Evolutionary conservation across 1,140 invertebrate species (phyloP), one percentile per base, ranked within the genome.

Genomic region (Ceratosolen fusciceps): DNA sequence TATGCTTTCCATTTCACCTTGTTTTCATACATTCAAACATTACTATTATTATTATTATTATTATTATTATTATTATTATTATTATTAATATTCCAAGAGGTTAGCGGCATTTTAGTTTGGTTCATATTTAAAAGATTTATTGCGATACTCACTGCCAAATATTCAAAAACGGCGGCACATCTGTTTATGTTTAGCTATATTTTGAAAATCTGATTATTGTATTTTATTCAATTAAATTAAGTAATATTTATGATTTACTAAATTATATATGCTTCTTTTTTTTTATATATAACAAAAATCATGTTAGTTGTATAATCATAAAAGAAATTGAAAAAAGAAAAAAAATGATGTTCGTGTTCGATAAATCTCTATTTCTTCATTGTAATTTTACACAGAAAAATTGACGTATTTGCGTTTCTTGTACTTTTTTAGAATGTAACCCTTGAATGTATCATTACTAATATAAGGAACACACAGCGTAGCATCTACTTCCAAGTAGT

Each of bases 71-170:
- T 72, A 21, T 72, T 54, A 54, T 72, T 54, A 19, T 75, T 83
- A 70, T 83, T 82, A 37, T 83, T 49, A 74, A 81, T 80, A 72
- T 81, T 65, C 54, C 34, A 67, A 77, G 65, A 71, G 39, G 79
- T 82, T 74, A 83, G 72, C 79, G 82, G 81, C 80, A 83, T 85
- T 78, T 83, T 85, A 81, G 60, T 86, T 85, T 80, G 81, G 80
- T 83, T 85, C 80, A 82, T 83, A 82, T 65, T 78, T 72, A 76
- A 80, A 83, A 83, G 79, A 75, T 82, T 82, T 85, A 83, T 49
- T 80, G 83, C 85, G 84, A 81, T 85, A 86, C 80, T 84, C 87
- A 89, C 88, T 89, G 88, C 88, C 88, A 89, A 88, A 72, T 77
- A 77, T 80, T 72, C 19, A 74, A 79, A 71, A 49, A 71, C 65